Evolutionary conservation across 2,113 vertebrate genomes (phyloP).

Genomic region (Mustela nigripes): DNA sequence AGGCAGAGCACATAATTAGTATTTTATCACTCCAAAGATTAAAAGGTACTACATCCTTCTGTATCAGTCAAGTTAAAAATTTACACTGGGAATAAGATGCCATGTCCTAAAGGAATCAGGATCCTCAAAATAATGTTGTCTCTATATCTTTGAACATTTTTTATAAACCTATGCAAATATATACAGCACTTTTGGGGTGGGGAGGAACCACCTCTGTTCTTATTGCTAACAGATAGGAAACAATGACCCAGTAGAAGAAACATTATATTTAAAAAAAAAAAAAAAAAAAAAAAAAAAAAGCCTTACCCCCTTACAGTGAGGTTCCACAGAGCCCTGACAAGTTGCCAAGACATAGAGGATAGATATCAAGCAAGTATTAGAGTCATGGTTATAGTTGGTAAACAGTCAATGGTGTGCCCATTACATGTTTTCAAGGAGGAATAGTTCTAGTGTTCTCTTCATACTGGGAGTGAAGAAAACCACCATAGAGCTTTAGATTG

Average conservation of each 20-base stretch:
- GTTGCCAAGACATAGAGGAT: not conserved
- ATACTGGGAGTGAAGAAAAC: not conserved
- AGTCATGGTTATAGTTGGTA: not conserved
- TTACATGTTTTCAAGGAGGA: not conserved
- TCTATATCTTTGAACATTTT: not conserved
- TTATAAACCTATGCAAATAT: not conserved
- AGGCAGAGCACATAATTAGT: not conserved
- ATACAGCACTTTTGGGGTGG: not conserved
- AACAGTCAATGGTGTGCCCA: not conserved
- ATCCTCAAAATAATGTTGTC: not conserved
- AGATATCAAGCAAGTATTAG: not conserved
- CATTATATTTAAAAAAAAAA: not conserved
- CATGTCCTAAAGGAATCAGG: not conserved
- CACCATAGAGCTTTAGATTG: not conserved
- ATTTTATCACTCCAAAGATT: not conserved
- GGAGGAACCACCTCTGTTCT: not conserved
- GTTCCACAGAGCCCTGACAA: not conserved
- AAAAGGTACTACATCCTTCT: not conserved
- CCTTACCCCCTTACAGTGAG: not conserved
- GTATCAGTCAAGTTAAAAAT: not conserved
- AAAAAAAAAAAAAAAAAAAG: not conserved
- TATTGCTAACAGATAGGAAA: conserved; percentile 7
- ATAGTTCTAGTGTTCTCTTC: not conserved
- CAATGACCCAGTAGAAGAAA: not conserved
- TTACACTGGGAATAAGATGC: not conserved